Conservation (phyloP, 2,113 vertebrate species). For the Canis aureus region DNA sequence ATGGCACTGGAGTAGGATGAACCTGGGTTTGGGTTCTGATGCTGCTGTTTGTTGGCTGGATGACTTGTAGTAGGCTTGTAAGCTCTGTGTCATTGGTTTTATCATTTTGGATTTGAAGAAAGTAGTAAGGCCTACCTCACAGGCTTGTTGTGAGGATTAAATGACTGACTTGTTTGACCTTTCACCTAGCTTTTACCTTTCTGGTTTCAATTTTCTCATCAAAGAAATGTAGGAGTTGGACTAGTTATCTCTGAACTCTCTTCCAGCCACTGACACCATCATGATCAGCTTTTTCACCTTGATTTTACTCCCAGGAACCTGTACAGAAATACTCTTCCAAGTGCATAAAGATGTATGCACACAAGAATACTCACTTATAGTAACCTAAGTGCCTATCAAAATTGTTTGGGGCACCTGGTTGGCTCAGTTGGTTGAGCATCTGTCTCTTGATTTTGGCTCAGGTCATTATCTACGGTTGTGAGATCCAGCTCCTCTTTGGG, state of each 20-base stretch:
- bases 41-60: not conserved
- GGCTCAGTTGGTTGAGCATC: not conserved
- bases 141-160: conserved; percentile 62
- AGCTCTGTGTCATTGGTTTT: conserved; percentile 44
- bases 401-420: not conserved
- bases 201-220: conserved; percentile 35
- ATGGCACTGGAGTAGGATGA: not conserved
- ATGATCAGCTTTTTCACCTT: not conserved
- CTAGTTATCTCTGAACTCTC: not conserved
- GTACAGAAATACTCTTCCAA: not conserved
- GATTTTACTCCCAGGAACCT: not conserved
- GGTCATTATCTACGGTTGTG: not conserved
- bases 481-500: not conserved
- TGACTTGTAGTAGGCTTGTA: not conserved
- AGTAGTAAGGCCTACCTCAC: conserved; percentile 53
- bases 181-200: not conserved
- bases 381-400: not conserved
- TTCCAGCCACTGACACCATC: not conserved
- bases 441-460: not conserved
- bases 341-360: not conserved
- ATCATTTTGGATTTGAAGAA: conserved; percentile 58
- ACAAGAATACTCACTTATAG: not conserved
- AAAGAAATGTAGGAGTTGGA: not conserved
- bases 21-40: not conserved
- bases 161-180: not conserved